Base-by-base conservation (phyloP, 2,797 vertebrate species). In the Telmatherina bonti region DNA sequence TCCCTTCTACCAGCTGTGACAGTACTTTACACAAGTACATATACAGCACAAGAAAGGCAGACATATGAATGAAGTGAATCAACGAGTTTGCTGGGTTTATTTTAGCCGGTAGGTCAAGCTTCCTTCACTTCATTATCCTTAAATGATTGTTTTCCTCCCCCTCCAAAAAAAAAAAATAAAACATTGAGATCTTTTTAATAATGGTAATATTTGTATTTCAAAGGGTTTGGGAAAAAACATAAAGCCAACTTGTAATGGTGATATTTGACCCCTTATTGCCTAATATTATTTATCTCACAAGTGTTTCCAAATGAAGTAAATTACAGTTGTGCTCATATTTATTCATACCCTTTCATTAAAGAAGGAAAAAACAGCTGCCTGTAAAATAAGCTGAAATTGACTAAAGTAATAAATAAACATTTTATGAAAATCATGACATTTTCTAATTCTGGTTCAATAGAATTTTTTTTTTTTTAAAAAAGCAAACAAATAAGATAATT, bases 61-160 rank as follows among this genome's bases (percentile, higher is more conserved):
- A 27, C 54, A 24, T 20, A 33, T n/a, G 43, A 51, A 26, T 43
- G 31, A 57, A 43, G 30, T 38, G 8, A 53, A 30, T 22, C 30
- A 26, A 31, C 55, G 62, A 79, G 53, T 65, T 56, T 0, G 8
- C 9, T 45, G 36, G 29, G 49, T 67, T 31, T 62, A 7, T 75
- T 52, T 70, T 49, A 71, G 56, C 55, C 22, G 52, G 59, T 31
- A 27, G 55, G 22, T 72, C 51, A 51, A 73, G n/a, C 62, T 56
- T 69, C 11, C 66, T 62, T 61, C 33, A 35, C 38, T 67, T 16
- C n/a, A 24, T 10, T 47, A 18, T 83, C 69, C 70, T 71, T 18
- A 74, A 33, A 51, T 8, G 20, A 22, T 33, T 36, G 62, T 7
- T n/a, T 53, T 22, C 16, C 9, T 2, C 36, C 5, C 33, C 10